Evolutionary conservation across 2,113 vertebrate genomes (phyloP).

Genomic region (Taurulus bubalis): DNA sequence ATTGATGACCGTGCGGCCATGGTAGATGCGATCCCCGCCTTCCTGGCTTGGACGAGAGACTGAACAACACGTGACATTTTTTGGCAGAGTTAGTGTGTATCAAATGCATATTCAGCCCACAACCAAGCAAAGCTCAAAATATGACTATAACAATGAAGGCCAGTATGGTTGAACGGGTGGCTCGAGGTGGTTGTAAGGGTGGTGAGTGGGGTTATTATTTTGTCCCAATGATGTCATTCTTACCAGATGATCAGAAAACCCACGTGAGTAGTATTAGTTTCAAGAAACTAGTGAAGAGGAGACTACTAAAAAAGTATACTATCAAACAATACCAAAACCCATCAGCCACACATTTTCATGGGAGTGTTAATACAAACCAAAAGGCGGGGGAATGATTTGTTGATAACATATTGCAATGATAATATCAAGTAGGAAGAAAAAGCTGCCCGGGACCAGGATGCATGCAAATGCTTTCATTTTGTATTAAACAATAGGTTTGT

Average conservation of each 20-base stretch:
- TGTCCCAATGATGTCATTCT: slow-evolving; percentile 1
- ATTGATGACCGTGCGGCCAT: slow-evolving; percentile 97
- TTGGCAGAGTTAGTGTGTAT: slow-evolving; percentile 15
- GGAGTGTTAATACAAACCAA: slow-evolving; percentile 51
- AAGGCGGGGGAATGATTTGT: slow-evolving; percentile 11
- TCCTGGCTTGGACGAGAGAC: slow-evolving; percentile 97
- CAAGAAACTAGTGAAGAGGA: slow-evolving; percentile 18
- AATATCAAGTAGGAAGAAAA: slow-evolving; percentile 68
- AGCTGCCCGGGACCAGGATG: slow-evolving; percentile 38
- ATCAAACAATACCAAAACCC: slow-evolving; percentile 9
- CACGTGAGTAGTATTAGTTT: slow-evolving; percentile 57
- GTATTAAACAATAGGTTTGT: slow-evolving; percentile 5
- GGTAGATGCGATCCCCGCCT: slow-evolving; percentile 95
- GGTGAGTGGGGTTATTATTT: slow-evolving; percentile 49
- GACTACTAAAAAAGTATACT: slow-evolving; percentile 3
- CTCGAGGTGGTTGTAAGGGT: not conserved
- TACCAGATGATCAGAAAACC: slow-evolving; percentile 35
- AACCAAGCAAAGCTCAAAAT: slow-evolving; percentile 37
- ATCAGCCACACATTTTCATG: slow-evolving; percentile 1
- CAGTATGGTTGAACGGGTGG: slow-evolving; percentile 23
- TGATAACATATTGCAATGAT: slow-evolving; percentile 10
- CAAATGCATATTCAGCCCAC: slow-evolving; percentile 39
- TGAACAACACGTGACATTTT: slow-evolving; percentile 67
- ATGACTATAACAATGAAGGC: slow-evolving; percentile 15
- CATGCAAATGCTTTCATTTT: slow-evolving; percentile 59